Conservation (phyloP, 2,888 invertebrate genomes). For the Apeira syringaria region DNA sequence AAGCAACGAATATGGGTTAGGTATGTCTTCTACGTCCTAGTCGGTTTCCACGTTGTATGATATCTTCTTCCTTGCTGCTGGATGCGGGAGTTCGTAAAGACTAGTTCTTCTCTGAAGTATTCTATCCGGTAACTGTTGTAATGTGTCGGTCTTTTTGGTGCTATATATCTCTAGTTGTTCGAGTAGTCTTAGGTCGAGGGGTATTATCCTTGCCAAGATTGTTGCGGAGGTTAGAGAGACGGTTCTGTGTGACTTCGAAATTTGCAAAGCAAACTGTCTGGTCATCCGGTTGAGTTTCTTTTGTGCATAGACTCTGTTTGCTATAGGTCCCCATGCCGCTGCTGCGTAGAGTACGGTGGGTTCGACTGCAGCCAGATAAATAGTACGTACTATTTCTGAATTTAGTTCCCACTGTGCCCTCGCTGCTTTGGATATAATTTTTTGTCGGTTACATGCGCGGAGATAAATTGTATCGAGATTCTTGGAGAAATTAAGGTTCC, state of each 20-base stretch:
- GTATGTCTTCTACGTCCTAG: background rate
- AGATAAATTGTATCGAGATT: background rate
- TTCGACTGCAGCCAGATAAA: background rate
- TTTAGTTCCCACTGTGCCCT: background rate
- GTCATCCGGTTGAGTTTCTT: background rate
- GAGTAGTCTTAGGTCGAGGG: background rate
- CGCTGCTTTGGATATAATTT: background rate
- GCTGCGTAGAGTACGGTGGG: background rate
- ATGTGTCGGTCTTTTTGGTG: background rate
- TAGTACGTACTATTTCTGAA: background rate
- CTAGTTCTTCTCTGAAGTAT: background rate
- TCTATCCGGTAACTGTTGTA: background rate
- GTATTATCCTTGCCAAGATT: background rate
- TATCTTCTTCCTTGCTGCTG: background rate
- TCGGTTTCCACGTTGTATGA: background rate
- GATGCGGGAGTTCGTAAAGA: background rate
- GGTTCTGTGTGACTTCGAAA: background rate
- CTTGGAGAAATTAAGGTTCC: background rate
- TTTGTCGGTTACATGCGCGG: background rate
- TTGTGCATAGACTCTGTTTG: background rate
- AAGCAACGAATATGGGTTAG: background rate
- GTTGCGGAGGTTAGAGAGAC: background rate
- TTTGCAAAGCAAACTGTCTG: background rate
- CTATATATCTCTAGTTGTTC: background rate
- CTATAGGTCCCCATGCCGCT: background rate